These are phyloP conservation scores for Acanthosepion pharaonis DNA, from an alignment of 2,888 invertebrate genomes.

Conservation along the genomic window DNA sequence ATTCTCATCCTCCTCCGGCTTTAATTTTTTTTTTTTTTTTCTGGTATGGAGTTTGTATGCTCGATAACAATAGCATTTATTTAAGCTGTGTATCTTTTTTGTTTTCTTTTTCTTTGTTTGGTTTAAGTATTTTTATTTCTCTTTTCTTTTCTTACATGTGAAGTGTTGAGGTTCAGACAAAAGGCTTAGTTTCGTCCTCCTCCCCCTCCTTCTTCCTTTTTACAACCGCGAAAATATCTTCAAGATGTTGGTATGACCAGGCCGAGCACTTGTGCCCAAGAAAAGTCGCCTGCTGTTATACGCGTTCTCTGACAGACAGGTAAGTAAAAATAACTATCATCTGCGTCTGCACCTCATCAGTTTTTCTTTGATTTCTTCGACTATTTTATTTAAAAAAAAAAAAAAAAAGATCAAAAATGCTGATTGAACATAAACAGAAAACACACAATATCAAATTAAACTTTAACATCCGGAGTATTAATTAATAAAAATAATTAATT, in stretches of 20 bases:
- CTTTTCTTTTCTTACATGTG: background rate
- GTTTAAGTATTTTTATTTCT: background rate
- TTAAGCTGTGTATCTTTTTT: background rate
- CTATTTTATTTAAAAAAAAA: background rate
- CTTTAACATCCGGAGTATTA: no score
- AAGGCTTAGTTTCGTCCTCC: background rate
- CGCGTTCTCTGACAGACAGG: background rate
- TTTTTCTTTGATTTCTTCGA: background rate
- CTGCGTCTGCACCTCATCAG: background rate
- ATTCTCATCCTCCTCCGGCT: background rate
- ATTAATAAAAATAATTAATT: no score
- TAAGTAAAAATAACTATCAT: background rate
- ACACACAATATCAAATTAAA: no score
- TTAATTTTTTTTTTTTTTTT: background rate
- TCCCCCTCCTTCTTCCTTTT: background rate
- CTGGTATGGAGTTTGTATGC: background rate
- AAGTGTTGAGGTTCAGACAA: background rate
- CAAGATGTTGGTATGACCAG: constrained; percentile 13
- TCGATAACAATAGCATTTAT: background rate
- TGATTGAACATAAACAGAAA: no score
- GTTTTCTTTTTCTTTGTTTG: background rate
- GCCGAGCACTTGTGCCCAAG: background rate
- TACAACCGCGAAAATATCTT: background rate
- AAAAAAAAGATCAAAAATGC: no score
- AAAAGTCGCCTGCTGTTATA: background rate